A percentile compares a stretch with the other conserved stretches of the same genome.
phyloP scores from a whole-genome alignment of 2,797 vertebrate species.

The Leuciscus waleckii region DNA sequence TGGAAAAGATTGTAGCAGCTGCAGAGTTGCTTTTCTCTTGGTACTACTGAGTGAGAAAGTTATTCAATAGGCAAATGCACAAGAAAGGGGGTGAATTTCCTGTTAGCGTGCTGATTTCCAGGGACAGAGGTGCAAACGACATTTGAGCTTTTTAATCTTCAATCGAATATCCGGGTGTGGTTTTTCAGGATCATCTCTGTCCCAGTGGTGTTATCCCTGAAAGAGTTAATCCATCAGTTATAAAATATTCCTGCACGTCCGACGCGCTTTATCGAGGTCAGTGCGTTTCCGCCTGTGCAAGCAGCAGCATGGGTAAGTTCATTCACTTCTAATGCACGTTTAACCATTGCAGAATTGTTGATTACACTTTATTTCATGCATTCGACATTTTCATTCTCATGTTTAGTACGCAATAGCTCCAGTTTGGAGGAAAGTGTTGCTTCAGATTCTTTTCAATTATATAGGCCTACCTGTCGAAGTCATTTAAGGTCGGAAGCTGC shows the following conservation, averaged over 20 bases:
- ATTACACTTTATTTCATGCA: neutral
- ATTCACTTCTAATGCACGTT: neutral
- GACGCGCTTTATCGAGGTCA: neutral
- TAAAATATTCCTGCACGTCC: neutral
- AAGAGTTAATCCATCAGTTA: neutral
- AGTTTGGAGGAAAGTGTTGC: neutral
- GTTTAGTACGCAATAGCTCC: neutral
- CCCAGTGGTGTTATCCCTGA: neutral
- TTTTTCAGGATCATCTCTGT: neutral
- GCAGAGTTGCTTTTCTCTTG: too few relatives aligned
- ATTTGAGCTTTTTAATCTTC: neutral
- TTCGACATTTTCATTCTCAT: neutral
- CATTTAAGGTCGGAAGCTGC: neutral
- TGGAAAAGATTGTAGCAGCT: neutral
- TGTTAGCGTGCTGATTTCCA: neutral
- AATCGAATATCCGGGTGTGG: neutral
- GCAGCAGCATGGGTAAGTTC: constrained; percentile 33
- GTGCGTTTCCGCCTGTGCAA: neutral
- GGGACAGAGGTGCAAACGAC: neutral
- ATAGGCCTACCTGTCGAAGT: neutral
- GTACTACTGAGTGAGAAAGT: too few relatives aligned
- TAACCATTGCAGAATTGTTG: neutral
- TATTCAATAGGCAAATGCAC: too few relatives aligned
- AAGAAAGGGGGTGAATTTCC: neutral
- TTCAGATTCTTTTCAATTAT: neutral